A percentile compares a stretch with the other conserved stretches of the same genome.
Evolutionary conservation across 2,113 vertebrate species (phyloP).

Genomic region (Odocoileus virginianus): DNA sequence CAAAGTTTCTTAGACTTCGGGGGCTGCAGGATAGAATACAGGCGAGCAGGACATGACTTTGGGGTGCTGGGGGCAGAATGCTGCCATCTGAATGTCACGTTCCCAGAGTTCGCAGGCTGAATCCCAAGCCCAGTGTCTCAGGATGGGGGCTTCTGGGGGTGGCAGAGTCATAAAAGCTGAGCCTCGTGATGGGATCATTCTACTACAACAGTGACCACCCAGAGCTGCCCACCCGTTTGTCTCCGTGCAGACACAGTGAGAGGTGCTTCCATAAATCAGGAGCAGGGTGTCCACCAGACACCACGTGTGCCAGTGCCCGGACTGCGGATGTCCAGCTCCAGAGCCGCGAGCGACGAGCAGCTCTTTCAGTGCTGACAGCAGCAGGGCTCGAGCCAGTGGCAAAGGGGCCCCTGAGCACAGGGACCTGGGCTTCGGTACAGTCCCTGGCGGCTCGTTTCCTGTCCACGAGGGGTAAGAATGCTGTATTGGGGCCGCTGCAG

Average conservation of each 20-base stretch:
- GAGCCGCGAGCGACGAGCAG: rapidly evolving
- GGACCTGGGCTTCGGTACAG: neutral
- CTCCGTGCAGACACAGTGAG: rapidly evolving
- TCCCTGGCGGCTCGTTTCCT: neutral
- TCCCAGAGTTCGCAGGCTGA: neutral
- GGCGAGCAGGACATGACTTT: neutral
- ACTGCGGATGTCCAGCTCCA: rapidly evolving
- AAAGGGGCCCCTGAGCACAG: neutral
- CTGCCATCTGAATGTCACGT: neutral
- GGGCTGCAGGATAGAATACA: neutral
- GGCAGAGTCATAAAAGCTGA: neutral
- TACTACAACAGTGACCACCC: neutral
- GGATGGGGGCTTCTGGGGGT: neutral
- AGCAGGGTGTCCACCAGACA: neutral
- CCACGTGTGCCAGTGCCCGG: rapidly evolving
- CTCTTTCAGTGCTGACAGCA: rapidly evolving
- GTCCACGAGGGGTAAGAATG: neutral
- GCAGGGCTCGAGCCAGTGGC: rapidly evolving
- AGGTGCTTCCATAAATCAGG: neutral
- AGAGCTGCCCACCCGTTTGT: neutral
- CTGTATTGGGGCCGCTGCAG: rapidly evolving
- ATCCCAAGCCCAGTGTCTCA: neutral
- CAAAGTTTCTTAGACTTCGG: neutral
- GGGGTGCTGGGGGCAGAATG: neutral
- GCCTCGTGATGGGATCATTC: neutral